Evolutionary conservation across 2,797 vertebrate species (phyloP), one percentile per base, ranked within the genome.

Genomic region (Catostomus latipinnis): DNA sequence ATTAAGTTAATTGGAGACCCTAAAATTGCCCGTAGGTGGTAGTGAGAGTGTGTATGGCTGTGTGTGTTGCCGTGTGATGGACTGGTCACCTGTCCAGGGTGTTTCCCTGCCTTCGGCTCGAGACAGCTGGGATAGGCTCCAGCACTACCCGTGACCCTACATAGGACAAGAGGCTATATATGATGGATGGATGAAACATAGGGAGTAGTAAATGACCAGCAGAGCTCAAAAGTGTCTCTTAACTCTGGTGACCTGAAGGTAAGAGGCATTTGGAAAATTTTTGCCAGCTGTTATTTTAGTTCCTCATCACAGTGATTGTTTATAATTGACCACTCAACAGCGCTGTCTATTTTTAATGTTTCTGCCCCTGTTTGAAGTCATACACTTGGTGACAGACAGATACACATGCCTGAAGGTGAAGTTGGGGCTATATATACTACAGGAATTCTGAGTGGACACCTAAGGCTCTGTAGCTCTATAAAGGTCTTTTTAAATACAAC

Each of bases 291-390:
- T 86, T 84, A 84, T 80, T 86, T 82, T 72, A 73, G 74, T 50
- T 66, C 81, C 70, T 79, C 52, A 83, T 84, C 75, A 84, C 56
- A 16, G 46, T 58, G 48, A 81, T 83, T 83, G 85, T 88, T 84
- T 86, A 85, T 83, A 84, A 84, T 86, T 85, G 81, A 82, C 81
- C 80, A 78, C 76, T 71, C 69, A 34, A 79, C 62, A 56, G 66
- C 67, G 63, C 71, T 22, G 72, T 80, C 83, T 85, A 87, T 87
- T 86, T 86, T 84, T 80, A 77, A 81, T 73, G 46, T 66, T 83
- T 76, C 81, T 68, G 76, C 60, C 68, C 75, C 76, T 14, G 65
- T 69, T 82, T 82, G 79, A 78, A 82, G 70, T 65, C 65, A 63
- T 76, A 54, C 60, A 16, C 76, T 81, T 75, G 73, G 54, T 89